These are phyloP conservation scores for Sebastiscus tertius DNA, from an alignment of 2,797 vertebrate species.

Conservation along the genomic window DNA sequence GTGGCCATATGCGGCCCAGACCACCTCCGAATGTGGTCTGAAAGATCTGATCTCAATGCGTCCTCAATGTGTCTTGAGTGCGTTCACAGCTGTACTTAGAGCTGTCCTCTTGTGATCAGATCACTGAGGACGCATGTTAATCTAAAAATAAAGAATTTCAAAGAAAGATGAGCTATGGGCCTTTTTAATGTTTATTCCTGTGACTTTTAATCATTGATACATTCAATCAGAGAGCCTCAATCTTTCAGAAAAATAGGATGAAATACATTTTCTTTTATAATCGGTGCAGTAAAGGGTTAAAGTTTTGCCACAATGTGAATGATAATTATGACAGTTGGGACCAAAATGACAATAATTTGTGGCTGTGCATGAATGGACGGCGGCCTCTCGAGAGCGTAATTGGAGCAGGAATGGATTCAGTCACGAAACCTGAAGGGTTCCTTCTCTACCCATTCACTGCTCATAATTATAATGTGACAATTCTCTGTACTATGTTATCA, in stretches of 20 bases:
- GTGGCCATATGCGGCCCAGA: no score
- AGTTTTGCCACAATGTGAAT: conserved; percentile 28
- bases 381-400: conserved; percentile 52
- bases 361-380: conserved; percentile 45
- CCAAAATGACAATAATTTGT: conserved; percentile 49
- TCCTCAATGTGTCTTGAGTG: no score
- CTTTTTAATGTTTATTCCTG: no score
- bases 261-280: not conserved
- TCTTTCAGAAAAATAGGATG: not conserved
- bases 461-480: conserved; percentile 67
- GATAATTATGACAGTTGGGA: conserved; percentile 51
- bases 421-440: conserved; percentile 48
- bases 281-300: not conserved
- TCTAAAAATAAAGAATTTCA: no score
- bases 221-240: not conserved
- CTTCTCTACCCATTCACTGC: conserved; percentile 44
- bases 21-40: no score
- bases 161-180: no score
- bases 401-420: conserved; percentile 42
- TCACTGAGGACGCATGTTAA: no score
- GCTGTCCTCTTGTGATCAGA: no score
- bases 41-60: no score
- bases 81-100: no score
- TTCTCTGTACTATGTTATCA: conserved; percentile 56
- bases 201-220: not conserved